Percentiles rank a stretch among this genome's conserved stretches.
Conservation (phyloP, 2,797 vertebrate species). For the Malacoraja senta region DNA sequence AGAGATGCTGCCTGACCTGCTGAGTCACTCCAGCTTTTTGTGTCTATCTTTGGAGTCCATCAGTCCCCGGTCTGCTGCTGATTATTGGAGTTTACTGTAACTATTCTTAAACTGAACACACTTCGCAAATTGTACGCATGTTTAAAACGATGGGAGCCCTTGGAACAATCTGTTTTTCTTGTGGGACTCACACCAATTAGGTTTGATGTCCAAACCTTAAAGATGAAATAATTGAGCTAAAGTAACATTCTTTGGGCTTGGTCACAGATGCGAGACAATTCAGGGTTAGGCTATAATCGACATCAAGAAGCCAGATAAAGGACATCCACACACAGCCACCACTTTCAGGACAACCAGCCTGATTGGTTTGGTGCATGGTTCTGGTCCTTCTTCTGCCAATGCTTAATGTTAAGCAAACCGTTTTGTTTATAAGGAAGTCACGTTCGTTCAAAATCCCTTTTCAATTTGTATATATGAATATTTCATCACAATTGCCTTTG, state of each 20-base stretch:
- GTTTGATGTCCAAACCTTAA: background rate
- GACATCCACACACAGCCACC: background rate
- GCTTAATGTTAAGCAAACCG: background rate
- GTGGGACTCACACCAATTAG: background rate
- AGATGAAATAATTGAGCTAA: background rate
- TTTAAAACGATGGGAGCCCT: background rate
- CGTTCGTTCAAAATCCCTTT: background rate
- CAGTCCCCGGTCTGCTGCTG: no score
- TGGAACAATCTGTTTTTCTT: background rate
- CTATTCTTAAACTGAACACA: background rate
- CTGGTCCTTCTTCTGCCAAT: background rate
- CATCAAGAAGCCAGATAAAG: background rate
- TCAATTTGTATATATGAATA: slow-evolving; percentile 18
- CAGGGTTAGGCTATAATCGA: background rate
- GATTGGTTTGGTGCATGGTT: slow-evolving; percentile 24
- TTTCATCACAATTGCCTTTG: background rate
- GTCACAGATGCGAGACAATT: background rate
- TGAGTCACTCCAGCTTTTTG: no score
- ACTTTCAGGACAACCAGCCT: background rate
- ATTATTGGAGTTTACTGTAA: background rate
- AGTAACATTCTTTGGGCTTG: background rate
- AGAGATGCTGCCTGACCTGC: no score
- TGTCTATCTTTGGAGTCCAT: no score
- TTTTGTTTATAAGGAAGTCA: background rate
- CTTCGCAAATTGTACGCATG: background rate